These are phyloP conservation scores for Uria lomvia DNA, from an alignment of 2,113 vertebrate species.

Conservation along the genomic window DNA sequence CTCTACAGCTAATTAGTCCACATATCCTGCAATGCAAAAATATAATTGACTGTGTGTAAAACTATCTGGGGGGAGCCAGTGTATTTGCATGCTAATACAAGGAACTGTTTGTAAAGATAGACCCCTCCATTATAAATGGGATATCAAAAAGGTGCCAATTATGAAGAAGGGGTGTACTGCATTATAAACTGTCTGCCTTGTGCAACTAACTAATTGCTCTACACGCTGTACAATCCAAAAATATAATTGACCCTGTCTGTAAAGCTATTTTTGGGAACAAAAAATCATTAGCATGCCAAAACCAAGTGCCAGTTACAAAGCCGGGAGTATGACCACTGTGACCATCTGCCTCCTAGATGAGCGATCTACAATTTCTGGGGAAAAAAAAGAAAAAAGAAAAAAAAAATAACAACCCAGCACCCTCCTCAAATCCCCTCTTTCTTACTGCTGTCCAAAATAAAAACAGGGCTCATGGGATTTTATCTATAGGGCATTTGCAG, in stretches of 20 bases:
- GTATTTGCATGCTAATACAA: constrained; percentile 44
- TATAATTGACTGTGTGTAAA: constrained; percentile 48
- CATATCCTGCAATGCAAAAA: constrained; percentile 10
- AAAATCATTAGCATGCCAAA: constrained; percentile 54
- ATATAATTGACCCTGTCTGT: constrained; percentile 49
- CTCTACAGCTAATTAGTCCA: constrained; percentile 6
- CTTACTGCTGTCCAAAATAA: neutral
- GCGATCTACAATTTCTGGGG: neutral
- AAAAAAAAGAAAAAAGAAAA: neutral
- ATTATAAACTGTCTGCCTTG: constrained; percentile 49
- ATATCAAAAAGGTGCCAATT: constrained; percentile 47
- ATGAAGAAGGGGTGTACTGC: neutral
- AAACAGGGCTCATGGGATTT: neutral
- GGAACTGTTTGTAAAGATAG: constrained; percentile 30
- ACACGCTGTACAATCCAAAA: neutral
- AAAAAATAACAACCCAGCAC: neutral
- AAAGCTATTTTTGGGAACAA: constrained; percentile 53
- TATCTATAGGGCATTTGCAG: neutral
- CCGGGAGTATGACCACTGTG: neutral
- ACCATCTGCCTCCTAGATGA: constrained; percentile 31
- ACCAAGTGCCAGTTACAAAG: constrained; percentile 28
- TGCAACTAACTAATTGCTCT: constrained; percentile 40
- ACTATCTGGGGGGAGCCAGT: constrained; percentile 20
- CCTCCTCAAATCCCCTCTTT: neutral
- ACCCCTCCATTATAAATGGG: constrained; percentile 1